phyloP scores from a whole-genome alignment of 2,113 vertebrate species.

The Piprites chloris region DNA sequence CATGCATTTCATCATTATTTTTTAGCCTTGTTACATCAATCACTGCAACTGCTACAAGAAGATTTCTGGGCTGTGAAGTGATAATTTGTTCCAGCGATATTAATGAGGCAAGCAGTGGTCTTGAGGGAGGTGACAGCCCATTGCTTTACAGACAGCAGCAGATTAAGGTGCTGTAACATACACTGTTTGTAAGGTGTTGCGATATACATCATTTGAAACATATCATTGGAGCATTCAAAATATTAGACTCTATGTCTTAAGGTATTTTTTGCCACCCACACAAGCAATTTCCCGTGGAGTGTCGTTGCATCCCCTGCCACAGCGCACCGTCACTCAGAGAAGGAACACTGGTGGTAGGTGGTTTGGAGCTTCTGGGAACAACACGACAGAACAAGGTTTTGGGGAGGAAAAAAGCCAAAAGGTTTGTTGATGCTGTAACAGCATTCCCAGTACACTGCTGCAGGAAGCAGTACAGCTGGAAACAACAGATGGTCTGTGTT shows the following conservation, averaged over 20 bases:
- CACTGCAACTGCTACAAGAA: conserved; percentile 74
- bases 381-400: neutral
- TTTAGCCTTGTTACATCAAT: conserved; percentile 85
- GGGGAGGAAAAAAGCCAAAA: fast-evolving
- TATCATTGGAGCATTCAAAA: conserved; percentile 22
- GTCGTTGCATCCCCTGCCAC: neutral
- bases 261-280: conserved; percentile 5
- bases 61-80: conserved; percentile 80
- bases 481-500: conserved; percentile 76
- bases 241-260: neutral
- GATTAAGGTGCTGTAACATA: conserved; percentile 62
- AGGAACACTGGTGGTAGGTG: neutral
- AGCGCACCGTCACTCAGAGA: neutral
- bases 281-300: neutral
- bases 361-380: conserved; percentile 29
- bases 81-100: conserved; percentile 81
- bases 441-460: conserved; percentile 44
- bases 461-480: conserved; percentile 75
- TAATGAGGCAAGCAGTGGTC: conserved; percentile 81
- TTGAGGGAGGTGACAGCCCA: conserved; percentile 76
- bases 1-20: conserved; percentile 79
- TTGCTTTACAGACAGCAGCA: conserved; percentile 68
- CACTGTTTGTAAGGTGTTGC: conserved; percentile 54
- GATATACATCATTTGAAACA: conserved; percentile 5
- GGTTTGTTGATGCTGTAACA: conserved; percentile 28